A percentile compares a stretch with the other conserved stretches of the same genome.
Evolutionary conservation across 2,113 vertebrate species (phyloP).

Genomic region (Protobothrops mucrosquamatus): DNA sequence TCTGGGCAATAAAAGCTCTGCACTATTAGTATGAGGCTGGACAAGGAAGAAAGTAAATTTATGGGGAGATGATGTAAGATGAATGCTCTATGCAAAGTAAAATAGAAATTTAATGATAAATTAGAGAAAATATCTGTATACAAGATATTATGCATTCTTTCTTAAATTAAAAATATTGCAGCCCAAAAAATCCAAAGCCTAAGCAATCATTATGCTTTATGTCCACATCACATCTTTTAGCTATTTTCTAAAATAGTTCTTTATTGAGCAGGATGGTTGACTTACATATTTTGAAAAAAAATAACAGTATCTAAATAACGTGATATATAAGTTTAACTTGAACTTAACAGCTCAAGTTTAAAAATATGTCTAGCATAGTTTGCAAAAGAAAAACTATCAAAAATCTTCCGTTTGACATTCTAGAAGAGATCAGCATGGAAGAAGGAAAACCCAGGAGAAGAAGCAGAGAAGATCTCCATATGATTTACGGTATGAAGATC

Average conservation of each 20-base stretch:
- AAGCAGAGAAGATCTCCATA: neutral
- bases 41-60: neutral
- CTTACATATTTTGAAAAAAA: neutral
- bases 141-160: neutral
- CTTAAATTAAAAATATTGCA: neutral
- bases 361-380: neutral
- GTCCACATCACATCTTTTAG: neutral
- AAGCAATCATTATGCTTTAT: neutral
- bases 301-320: neutral
- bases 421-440: neutral
- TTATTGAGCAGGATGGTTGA: neutral
- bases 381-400: neutral
- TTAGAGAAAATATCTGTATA: neutral
- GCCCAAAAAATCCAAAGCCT: neutral
- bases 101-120: neutral
- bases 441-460: neutral
- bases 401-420: neutral
- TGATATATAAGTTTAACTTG: neutral
- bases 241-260: neutral
- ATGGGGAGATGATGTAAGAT: neutral
- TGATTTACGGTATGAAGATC: neutral
- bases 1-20: neutral
- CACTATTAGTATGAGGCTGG: neutral
- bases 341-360: neutral
- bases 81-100: neutral